Base-by-base conservation (phyloP, 2,888 invertebrate genomes). In the Nectonema munidae region DNA sequence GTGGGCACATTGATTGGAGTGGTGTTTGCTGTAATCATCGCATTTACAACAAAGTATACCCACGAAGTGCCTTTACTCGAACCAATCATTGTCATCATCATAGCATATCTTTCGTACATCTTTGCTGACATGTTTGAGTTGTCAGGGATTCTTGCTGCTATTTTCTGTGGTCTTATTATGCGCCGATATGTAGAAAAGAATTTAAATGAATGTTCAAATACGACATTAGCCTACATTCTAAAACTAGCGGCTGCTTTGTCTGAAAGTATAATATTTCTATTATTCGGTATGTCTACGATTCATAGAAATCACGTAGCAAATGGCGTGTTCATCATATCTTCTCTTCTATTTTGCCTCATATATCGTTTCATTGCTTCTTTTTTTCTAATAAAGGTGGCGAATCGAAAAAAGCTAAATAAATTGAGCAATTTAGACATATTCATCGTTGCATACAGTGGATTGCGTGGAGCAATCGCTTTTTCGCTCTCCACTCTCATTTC, bases 181-280 rank as follows among this genome's bases (percentile, higher is more conserved):
- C 81, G 86, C 57, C 86, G 89, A 54, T 95, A 89, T 55, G 83
- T 89, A 20, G 86, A 86, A 56, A 73, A 71, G 38, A 95, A 95
- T 59, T 74, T 89, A 52, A 81, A 83, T 13, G 72, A 75, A 58
- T 86, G 86, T 54, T 86, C 86, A 1, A 79, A 81, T 53, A 83
- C 81, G 6, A 86, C 89, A 5, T 74, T 86, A 46, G 89, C 86
- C 56, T 89, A 89, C 55, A 77, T 86, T 39, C 73, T 89, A 69
- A 89, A 89, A 61, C 86, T 95, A 86, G 56, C 89, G 48, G 79
- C 83, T 41, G 79, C 77, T 47, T 75, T 77, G 2, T 76, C 83
- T 3, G 95, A 95, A 60, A 86, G 86, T 3, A 77, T 89, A 53
- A 89, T 95, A 53, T 95, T 95, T 60, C 83, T 95, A 74, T 86